Base-by-base conservation (phyloP, 2,888 invertebrate species). In the Reticulitermes lucifugus region DNA sequence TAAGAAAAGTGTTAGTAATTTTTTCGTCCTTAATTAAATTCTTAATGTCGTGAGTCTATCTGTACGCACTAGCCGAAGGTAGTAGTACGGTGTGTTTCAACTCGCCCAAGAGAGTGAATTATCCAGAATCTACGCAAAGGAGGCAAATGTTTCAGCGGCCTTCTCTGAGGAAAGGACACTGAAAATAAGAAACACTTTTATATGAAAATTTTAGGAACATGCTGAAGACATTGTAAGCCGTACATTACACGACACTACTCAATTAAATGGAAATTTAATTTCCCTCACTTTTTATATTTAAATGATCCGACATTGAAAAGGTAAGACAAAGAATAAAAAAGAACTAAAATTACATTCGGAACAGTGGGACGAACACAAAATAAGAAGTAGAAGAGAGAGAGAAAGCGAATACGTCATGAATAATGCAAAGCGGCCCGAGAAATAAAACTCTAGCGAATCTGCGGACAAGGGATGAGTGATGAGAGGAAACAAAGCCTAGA, bases 401-500 rank as follows among this genome's bases (percentile, higher is more conserved):
- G 22, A 46, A 21, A 77, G 3, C 12, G 9, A 29, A n/a, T 79
- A 12, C 25, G 43, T 41, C 81, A 85, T 85, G 85, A 85, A 85
- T 85, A 85, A 85, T 85, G 85, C 85, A 85, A 12, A 82, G 43
- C 51, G 41, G 41, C 79, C 21, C 29, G 73, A 85, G 71, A 75
- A 85, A 81, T 85, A 85, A 80, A 85, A 85, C 73, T 84, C 81
- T 85, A 29, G 79, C 71, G 81, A 85, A 80, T 81, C 73, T 59
- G 59, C 46, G 7, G 65, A 43, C 25, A 81, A 75, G 60, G 73
- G 55, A 82, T 81, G 85, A 85, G 59, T 81, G 85, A 85, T 85
- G 85, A 85, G 75, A 55, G 85, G 81, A 85, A 81, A 85, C 85
- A 85, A 81, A 85, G 85, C 81, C 51, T 70, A 25, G 80, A 81